Conservation (phyloP, 2,797 vertebrate genomes). For the Centropyge bicolor region DNA sequence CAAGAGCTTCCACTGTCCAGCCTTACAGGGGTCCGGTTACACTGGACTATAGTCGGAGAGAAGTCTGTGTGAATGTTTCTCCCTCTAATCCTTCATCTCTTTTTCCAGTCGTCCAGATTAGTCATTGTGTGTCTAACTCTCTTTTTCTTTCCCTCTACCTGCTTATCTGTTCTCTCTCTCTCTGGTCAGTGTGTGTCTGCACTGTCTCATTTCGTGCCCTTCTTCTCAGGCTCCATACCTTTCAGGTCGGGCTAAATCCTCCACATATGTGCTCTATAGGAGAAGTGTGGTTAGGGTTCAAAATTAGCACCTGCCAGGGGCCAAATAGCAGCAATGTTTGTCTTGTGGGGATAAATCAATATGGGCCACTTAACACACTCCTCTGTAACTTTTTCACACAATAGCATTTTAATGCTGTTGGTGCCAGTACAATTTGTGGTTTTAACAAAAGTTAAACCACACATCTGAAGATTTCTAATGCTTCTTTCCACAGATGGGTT, state of each 20-base stretch:
- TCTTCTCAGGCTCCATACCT: constrained; percentile 20
- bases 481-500: too few species aligned
- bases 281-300: constrained; percentile 8
- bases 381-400: constrained; percentile 37
- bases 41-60: constrained; percentile 55
- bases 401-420: constrained; percentile 3
- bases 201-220: constrained; percentile 19
- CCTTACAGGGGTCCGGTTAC: constrained; percentile 75
- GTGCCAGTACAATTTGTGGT: neutral
- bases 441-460: neutral
- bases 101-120: constrained; percentile 75
- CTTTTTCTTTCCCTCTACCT: constrained; percentile 41
- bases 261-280: neutral
- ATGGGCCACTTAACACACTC: constrained; percentile 28
- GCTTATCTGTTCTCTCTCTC: constrained; percentile 44
- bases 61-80: constrained; percentile 72
- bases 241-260: constrained; percentile 31
- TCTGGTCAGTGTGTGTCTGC: constrained; percentile 27
- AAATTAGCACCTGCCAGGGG: constrained; percentile 30
- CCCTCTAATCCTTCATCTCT: constrained; percentile 75
- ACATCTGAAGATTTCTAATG: neutral
- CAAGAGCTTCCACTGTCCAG: constrained; percentile 72
- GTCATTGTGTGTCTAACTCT: constrained; percentile 66
- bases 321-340: constrained; percentile 29
- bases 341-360: constrained; percentile 42